Percentiles rank a stretch among this genome's conserved stretches.
phyloP scores from a whole-genome alignment of 30 jellyfish, hydroid and myxozoan species.

The Sanderia malayensis region DNA sequence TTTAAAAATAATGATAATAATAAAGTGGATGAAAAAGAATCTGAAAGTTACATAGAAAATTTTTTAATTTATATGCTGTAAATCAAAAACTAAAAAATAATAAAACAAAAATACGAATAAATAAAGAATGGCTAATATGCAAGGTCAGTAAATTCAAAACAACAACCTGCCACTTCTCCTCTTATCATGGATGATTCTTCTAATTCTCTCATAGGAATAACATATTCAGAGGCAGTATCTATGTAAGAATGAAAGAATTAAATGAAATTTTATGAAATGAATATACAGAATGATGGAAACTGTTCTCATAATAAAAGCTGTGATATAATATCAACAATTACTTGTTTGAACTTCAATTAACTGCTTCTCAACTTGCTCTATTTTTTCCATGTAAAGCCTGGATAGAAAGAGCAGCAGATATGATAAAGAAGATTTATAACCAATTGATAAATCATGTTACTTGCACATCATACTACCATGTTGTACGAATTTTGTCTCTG shows the following conservation, averaged over 20 bases:
- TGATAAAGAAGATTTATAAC: too few species aligned
- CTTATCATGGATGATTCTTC: slow-evolving; percentile 70
- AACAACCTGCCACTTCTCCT: slow-evolving; percentile 84
- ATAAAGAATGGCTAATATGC: background rate
- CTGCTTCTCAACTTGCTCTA: slow-evolving; percentile 80
- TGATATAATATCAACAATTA: slow-evolving; percentile 12
- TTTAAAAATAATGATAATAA: too few species aligned
- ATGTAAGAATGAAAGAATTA: background rate
- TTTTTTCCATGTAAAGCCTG: slow-evolving; percentile 86
- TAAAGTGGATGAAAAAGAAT: too few species aligned
- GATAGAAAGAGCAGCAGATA: too few species aligned
- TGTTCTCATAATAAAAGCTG: background rate
- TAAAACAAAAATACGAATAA: too few species aligned
- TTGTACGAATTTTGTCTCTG: too few species aligned
- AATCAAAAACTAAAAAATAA: background rate
- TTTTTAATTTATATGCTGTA: too few species aligned
- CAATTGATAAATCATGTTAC: too few species aligned
- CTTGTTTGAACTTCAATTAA: slow-evolving; percentile 75
- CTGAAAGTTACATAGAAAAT: too few species aligned
- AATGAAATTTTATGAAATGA: too few species aligned
- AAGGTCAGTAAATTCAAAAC: background rate
- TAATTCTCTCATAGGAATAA: slow-evolving; percentile 76
- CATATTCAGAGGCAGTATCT: slow-evolving; percentile 90
- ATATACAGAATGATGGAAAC: background rate
- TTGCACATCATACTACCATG: too few species aligned